Evolutionary conservation across 53 echinoderm and acorn worm genomes (phyloP).

Genomic region (Echinarachnius parma): DNA sequence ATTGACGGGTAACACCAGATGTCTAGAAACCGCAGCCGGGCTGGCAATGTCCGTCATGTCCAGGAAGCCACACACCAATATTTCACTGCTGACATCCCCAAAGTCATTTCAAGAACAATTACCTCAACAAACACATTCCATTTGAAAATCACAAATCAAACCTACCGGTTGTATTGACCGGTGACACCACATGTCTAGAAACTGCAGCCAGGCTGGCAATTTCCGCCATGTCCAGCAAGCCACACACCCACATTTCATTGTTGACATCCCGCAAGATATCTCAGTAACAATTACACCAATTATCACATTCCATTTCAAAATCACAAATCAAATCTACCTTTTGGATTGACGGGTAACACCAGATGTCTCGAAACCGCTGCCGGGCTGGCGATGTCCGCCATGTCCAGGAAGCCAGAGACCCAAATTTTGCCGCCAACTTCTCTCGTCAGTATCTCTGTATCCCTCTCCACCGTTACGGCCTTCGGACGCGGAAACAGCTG

Average conservation of each 20-base stretch:
- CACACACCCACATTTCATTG: slow-evolving; percentile 66
- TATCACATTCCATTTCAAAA: too few relatives aligned
- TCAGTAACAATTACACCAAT: too few relatives aligned
- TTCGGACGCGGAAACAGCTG: slow-evolving; percentile 85
- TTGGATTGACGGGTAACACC: slow-evolving; percentile 58
- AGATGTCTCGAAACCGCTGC: slow-evolving; percentile 84
- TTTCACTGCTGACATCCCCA: slow-evolving; percentile 51
- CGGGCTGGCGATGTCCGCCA: slow-evolving; percentile 79
- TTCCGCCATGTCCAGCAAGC: slow-evolving; percentile 81
- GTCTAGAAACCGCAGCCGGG: slow-evolving; percentile 82
- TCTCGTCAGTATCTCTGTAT: slow-evolving; percentile 49
- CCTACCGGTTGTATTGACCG: slow-evolving; percentile 56
- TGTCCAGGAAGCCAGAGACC: slow-evolving; percentile 86
- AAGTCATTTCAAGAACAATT: too few relatives aligned
- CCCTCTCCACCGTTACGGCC: slow-evolving; percentile 36
- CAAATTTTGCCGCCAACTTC: slow-evolving; percentile 51
- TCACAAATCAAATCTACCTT: too few relatives aligned
- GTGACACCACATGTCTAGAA: slow-evolving; percentile 83
- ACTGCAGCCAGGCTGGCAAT: slow-evolving; percentile 80
- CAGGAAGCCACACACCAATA: slow-evolving; percentile 81
- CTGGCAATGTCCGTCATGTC: slow-evolving; percentile 81
- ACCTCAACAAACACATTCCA: too few relatives aligned
- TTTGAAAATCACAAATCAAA: too few relatives aligned
- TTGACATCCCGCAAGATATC: slow-evolving; percentile 53
- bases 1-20: slow-evolving; percentile 71